These are phyloP conservation scores for Protobothrops flavoviridis DNA, from an alignment of 2,113 vertebrate species.

Conservation along the genomic window DNA sequence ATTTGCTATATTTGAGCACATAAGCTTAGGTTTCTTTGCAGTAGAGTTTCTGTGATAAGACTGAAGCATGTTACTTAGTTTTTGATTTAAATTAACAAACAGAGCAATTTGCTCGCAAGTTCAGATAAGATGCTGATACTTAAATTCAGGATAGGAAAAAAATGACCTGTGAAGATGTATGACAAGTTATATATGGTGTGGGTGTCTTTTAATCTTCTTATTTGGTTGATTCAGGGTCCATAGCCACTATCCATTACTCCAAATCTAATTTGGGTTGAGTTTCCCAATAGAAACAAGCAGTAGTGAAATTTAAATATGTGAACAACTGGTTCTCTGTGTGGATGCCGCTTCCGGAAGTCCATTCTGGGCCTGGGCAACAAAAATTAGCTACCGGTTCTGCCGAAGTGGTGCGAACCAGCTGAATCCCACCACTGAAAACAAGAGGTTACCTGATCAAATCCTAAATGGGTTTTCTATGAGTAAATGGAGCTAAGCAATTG, in stretches of 20 bases:
- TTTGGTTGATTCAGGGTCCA: constrained; percentile 11
- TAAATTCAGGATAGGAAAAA: neutral
- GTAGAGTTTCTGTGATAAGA: constrained; percentile 10
- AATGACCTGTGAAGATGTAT: neutral
- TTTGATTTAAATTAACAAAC: neutral
- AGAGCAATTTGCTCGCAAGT: constrained; percentile 3
- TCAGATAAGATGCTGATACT: constrained; percentile 23
- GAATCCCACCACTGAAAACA: neutral
- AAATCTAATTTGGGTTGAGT: neutral
- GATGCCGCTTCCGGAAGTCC: too few relatives aligned
- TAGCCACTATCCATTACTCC: neutral
- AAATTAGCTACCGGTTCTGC: too few relatives aligned
- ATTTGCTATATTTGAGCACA: neutral
- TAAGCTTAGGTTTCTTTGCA: neutral
- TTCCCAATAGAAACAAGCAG: neutral
- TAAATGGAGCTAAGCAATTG: neutral
- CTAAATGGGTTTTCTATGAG: neutral
- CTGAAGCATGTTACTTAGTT: neutral
- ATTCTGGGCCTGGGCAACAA: too few relatives aligned
- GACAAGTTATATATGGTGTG: neutral
- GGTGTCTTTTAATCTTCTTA: neutral
- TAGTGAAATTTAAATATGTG: too few relatives aligned
- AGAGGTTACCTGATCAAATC: neutral
- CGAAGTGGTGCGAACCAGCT: too few relatives aligned
- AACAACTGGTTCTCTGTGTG: too few relatives aligned